phyloP scores from a whole-genome alignment of 2,113 vertebrate species.

The Macheiramphus alcinus region DNA sequence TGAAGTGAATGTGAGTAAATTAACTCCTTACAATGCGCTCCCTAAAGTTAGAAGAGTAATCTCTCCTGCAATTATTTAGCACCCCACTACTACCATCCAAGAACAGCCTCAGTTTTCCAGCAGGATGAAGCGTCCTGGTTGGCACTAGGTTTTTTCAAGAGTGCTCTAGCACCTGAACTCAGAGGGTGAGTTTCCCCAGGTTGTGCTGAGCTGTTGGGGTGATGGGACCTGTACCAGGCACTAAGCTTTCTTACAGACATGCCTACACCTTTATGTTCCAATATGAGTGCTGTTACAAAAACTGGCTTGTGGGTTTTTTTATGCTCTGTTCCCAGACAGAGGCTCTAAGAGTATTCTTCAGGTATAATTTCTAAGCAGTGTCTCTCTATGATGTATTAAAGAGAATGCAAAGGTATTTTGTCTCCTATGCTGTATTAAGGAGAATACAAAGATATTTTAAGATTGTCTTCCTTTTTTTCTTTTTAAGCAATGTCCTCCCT shows the following conservation, averaged over 20 bases:
- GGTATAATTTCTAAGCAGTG: background rate
- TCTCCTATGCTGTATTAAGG: background rate
- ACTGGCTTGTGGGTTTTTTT: background rate
- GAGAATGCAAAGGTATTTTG: background rate
- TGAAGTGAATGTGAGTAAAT: background rate
- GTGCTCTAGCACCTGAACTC: background rate
- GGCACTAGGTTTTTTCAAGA: background rate
- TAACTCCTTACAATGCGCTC: fast-evolving
- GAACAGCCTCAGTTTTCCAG: background rate
- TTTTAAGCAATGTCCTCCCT: background rate
- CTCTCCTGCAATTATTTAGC: fast-evolving
- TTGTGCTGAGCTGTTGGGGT: fast-evolving
- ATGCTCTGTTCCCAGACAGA: background rate
- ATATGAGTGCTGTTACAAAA: background rate
- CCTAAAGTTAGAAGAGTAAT: fast-evolving
- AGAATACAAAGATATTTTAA: background rate
- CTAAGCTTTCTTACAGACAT: background rate
- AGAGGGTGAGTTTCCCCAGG: background rate
- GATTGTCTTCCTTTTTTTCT: background rate
- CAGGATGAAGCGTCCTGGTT: background rate
- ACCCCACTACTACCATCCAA: background rate
- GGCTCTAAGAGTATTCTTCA: background rate
- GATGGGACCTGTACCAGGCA: background rate
- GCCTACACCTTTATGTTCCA: background rate
- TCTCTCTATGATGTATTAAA: background rate